These are phyloP conservation scores for Melozone crissalis DNA, from an alignment of 2,113 vertebrate genomes.

Conservation along the genomic window DNA sequence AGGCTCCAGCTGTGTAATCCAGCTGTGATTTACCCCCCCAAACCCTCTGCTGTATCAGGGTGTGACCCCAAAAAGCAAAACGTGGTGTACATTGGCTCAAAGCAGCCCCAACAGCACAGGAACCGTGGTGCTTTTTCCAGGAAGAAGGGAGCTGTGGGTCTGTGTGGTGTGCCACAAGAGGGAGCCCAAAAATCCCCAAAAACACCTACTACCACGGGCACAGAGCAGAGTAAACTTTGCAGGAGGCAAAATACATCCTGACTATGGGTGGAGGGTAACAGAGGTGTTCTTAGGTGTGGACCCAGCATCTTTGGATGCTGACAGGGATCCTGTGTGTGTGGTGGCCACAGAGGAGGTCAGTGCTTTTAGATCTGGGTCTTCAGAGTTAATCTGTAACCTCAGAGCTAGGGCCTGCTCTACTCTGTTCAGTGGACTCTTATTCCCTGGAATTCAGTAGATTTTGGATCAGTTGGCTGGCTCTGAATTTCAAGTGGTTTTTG, in stretches of 20 bases:
- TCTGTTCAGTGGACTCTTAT: neutral
- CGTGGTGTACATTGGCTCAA: neutral
- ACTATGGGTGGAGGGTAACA: neutral
- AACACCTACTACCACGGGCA: neutral
- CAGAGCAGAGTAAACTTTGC: neutral
- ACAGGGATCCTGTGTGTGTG: accelerated
- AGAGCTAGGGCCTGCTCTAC: neutral
- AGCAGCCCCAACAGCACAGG: neutral
- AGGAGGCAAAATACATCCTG: neutral
- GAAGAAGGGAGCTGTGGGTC: neutral
- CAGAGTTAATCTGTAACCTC: neutral
- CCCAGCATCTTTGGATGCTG: neutral
- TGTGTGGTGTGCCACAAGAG: constrained; percentile 14
- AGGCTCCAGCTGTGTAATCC: neutral
- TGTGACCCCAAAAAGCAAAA: neutral
- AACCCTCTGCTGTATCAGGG: neutral
- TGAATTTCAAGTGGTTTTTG: neutral
- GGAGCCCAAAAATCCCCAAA: constrained; percentile 20
- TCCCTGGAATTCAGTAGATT: neutral
- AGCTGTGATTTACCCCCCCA: neutral
- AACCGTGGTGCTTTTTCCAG: accelerated
- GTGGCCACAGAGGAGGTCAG: neutral
- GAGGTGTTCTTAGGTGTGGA: neutral
- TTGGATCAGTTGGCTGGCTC: neutral
- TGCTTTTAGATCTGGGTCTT: neutral